Base-by-base conservation (phyloP, 2,113 vertebrate genomes). In the Sylvia atricapilla region DNA sequence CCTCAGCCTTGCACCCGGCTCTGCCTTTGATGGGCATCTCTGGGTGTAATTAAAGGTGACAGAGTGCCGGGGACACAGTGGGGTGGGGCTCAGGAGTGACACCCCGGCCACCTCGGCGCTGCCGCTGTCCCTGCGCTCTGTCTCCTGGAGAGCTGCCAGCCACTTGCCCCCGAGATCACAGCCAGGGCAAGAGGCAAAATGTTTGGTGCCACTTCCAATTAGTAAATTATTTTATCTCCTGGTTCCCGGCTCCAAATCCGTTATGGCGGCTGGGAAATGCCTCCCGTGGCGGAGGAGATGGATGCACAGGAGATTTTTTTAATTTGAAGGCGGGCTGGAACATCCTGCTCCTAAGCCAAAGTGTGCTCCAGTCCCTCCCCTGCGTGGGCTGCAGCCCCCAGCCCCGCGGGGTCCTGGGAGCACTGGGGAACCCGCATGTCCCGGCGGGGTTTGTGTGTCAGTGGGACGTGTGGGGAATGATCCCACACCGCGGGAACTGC, bases 131-230 rank as follows among this genome's bases (percentile, higher is more conserved):
- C 78, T 67, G 23, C 41, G 73, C 95, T 90, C 76, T 2, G 5
- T 84, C 90, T 90, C 86, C 91, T 93, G 95, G 95, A 30, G 1
- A 87, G 75, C 79, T 10, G 91, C 96, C 96, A 97, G 81, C 35
- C 94, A 50, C 93, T 94, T 91, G 93, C 94, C 91, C 96, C 94
- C 2, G 39, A 91, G 94, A 95, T 94, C 96, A 93, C 89, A 96
- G 90, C 90, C 94, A 87, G 97, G 96, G 97, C 95, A 97, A 97
- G 96, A 97, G 93, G 95, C 96, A 97, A 96, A 97, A 97, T 97
- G 97, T 96, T 97, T 95, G 93, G 92, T 97, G 97, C 96, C 97
- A 94, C 96, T 97, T 97, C 93, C 94, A 97, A 97, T 97, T 97
- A 97, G 96, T 62, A 96, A 96, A 97, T 97, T 89, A 64, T 97